Evolutionary conservation across 2,888 invertebrate species (phyloP).

Genomic region (Drosophila nigricruria): DNA sequence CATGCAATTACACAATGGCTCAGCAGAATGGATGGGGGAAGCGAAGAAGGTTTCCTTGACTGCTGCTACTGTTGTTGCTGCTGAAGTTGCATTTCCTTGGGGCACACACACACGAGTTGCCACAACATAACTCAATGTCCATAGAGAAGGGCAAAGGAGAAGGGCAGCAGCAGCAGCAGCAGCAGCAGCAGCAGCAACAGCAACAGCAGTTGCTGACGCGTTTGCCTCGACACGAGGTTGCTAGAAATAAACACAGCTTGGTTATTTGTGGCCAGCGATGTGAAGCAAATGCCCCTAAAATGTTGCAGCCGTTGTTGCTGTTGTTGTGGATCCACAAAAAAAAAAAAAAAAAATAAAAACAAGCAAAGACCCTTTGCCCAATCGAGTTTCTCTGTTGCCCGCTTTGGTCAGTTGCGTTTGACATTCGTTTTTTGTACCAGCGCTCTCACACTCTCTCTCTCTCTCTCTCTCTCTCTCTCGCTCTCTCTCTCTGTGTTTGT

Average conservation of each 20-base stretch:
- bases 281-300: slow-evolving; percentile 76
- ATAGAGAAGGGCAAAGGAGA: not conserved
- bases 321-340: slow-evolving; percentile 12
- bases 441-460: not conserved
- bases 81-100: slow-evolving; percentile 55
- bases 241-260: slow-evolving; percentile 69
- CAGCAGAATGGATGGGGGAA: slow-evolving; percentile 1
- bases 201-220: slow-evolving; percentile 45
- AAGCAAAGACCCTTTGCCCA: slow-evolving; percentile 11
- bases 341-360: slow-evolving; percentile 2
- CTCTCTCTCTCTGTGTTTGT: slow-evolving; percentile 16
- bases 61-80: slow-evolving; percentile 17
- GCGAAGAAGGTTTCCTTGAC: slow-evolving; percentile 3
- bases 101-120: slow-evolving; percentile 45
- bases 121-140: slow-evolving; percentile 75
- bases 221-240: slow-evolving; percentile 29
- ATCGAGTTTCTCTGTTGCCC: slow-evolving; percentile 30
- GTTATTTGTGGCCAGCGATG: slow-evolving; percentile 78
- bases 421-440: slow-evolving; percentile 49
- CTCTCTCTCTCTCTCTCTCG: slow-evolving; percentile 7
- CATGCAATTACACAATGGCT: slow-evolving; percentile 29
- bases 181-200: not conserved
- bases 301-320: slow-evolving; percentile 25
- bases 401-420: slow-evolving; percentile 45
- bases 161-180: not conserved